phyloP scores from a whole-genome alignment of 2,888 invertebrate species.

The Kuschelorhynchus macadamiae region DNA sequence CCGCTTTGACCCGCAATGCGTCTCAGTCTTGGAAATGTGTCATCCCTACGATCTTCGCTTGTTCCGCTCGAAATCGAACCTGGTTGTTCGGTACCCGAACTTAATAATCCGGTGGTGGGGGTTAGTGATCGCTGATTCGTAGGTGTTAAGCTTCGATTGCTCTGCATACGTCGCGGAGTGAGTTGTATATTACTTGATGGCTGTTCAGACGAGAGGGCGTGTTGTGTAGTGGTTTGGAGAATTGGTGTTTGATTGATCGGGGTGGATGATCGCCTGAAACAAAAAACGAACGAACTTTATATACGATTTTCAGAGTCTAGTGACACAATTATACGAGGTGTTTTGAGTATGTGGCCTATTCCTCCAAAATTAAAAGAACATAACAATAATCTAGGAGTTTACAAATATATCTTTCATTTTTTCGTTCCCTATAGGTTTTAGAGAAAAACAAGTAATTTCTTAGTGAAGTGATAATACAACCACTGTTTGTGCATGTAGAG shows the following conservation, averaged over 20 bases:
- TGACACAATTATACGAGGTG: too few species aligned
- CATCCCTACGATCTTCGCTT: conserved; percentile 33
- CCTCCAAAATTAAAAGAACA: too few species aligned
- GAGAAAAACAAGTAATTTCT: too few species aligned
- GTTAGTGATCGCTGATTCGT: conserved; percentile 37
- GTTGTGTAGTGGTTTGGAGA: conserved; percentile 5
- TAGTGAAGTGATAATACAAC: too few species aligned
- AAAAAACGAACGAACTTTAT: too few species aligned
- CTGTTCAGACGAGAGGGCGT: conserved; percentile 13
- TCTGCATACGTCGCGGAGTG: conserved; percentile 42
- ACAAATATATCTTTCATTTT: too few species aligned
- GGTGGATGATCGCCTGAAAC: conserved; percentile 43
- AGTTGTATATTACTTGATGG: conserved; percentile 20
- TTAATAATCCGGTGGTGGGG: conserved; percentile 34
- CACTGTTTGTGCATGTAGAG: too few species aligned
- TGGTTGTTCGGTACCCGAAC: conserved; percentile 42
- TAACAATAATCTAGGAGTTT: too few species aligned
- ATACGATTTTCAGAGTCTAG: too few species aligned
- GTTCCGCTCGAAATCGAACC: conserved; percentile 27
- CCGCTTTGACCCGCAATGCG: conserved; percentile 10
- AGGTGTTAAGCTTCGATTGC: conserved; percentile 38
- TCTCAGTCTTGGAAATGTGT: conserved; percentile 19
- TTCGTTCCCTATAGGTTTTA: too few species aligned
- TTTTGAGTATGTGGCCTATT: too few species aligned
- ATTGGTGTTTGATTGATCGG: conserved; percentile 31